Conservation (phyloP, 2,888 invertebrate genomes). For the Mellilla xanthometata region DNA sequence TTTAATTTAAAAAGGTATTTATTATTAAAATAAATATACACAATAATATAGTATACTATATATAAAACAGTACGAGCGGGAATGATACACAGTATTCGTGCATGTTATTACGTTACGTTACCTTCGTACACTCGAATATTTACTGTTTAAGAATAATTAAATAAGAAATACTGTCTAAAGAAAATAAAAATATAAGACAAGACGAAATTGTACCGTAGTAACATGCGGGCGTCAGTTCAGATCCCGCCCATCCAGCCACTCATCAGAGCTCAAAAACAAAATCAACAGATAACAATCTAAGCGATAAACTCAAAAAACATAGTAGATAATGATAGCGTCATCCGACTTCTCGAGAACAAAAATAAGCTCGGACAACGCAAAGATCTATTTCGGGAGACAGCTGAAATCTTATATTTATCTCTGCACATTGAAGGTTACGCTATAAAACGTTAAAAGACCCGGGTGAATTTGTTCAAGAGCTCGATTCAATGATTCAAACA, state of each 20-base stretch:
- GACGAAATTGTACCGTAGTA: slow-evolving; percentile 47
- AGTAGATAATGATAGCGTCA: slow-evolving; percentile 8
- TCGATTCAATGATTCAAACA: slow-evolving; percentile 49
- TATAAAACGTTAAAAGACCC: slow-evolving; percentile 10
- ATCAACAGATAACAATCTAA: slow-evolving; percentile 30
- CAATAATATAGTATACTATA: slow-evolving; percentile 47
- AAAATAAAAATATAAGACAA: slow-evolving; percentile 12
- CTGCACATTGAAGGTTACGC: slow-evolving; percentile 12
- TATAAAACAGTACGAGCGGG: slow-evolving; percentile 54
- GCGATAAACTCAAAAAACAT: slow-evolving; percentile 10
- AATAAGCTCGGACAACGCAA: slow-evolving; percentile 12
- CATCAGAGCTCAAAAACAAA: slow-evolving; percentile 53
- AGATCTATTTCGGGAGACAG: slow-evolving; percentile 19
- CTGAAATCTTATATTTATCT: slow-evolving; percentile 17
- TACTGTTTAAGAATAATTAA: neutral
- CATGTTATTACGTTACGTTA: slow-evolving; percentile 59
- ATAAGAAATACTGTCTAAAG: neutral
- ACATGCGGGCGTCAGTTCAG: slow-evolving; percentile 51
- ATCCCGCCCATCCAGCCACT: slow-evolving; percentile 59
- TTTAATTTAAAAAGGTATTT: slow-evolving; percentile 55
- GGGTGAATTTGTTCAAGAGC: slow-evolving; percentile 51
- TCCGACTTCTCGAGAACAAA: slow-evolving; percentile 11
- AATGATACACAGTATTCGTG: slow-evolving; percentile 63
- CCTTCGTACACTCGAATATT: slow-evolving; percentile 8
- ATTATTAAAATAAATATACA: slow-evolving; percentile 63